phyloP scores from a whole-genome alignment of 2,113 vertebrate species.

The Scatophagus argus region DNA sequence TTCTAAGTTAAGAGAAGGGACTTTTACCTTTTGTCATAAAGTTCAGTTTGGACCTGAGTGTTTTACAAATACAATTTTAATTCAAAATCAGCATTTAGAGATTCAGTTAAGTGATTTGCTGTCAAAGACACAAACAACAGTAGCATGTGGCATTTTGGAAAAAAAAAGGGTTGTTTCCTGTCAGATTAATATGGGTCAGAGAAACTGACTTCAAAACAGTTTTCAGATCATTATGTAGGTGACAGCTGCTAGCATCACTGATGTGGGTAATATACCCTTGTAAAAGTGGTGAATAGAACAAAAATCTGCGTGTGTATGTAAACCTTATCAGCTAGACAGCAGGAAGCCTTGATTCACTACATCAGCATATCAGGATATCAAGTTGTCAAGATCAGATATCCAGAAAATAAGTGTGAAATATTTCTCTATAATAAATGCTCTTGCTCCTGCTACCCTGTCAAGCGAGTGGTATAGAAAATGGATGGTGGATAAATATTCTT shows the following conservation, averaged over 20 bases:
- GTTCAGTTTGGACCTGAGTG: not conserved
- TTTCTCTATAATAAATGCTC: not conserved
- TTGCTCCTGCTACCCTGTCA: too few relatives aligned
- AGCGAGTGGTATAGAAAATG: too few relatives aligned
- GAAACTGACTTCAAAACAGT: constrained; percentile 2
- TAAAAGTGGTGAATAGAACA: too few relatives aligned
- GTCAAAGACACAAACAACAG: not conserved
- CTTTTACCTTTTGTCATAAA: not conserved
- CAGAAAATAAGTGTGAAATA: not conserved
- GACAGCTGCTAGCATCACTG: not conserved
- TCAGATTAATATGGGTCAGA: constrained; percentile 21
- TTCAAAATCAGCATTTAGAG: not conserved
- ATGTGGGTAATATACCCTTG: not conserved
- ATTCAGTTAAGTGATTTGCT: constrained; percentile 1
- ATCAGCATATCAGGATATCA: not conserved
- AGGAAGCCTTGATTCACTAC: not conserved
- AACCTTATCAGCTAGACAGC: not conserved
- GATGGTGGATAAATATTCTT: not conserved
- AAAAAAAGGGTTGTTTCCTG: not conserved
- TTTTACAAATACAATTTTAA: not conserved
- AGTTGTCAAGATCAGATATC: not conserved
- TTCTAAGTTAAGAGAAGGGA: not conserved
- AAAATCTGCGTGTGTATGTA: too few relatives aligned
- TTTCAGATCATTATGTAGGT: not conserved
- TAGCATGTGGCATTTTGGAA: not conserved